Conservation (phyloP, 2,797 vertebrate species). For the Pelobates cultripes region DNA sequence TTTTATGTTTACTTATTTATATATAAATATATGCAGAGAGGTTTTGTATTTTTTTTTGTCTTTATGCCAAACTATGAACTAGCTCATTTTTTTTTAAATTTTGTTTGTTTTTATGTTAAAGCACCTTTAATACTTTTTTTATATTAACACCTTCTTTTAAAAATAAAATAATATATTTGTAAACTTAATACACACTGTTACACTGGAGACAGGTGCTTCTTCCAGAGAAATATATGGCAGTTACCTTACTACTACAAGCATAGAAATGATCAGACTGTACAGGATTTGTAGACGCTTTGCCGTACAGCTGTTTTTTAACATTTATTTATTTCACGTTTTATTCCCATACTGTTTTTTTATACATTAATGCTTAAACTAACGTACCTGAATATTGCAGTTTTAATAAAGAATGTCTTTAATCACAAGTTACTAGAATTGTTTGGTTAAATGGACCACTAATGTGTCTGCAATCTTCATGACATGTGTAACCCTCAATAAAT, state of each 20-base stretch:
- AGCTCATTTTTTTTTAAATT: slow-evolving; percentile 56
- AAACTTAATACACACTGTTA: slow-evolving; percentile 64
- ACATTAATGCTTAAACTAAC: slow-evolving; percentile 66
- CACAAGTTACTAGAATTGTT: slow-evolving; percentile 55
- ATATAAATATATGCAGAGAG: slow-evolving; percentile 2
- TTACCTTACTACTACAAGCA: slow-evolving; percentile 52
- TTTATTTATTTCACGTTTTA: slow-evolving; percentile 69
- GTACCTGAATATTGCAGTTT: slow-evolving; percentile 59
- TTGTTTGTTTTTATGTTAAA: slow-evolving; percentile 54
- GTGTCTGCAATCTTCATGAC: slow-evolving; percentile 64
- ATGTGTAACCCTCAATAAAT: slow-evolving; percentile 80
- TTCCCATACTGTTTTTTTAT: slow-evolving; percentile 63
- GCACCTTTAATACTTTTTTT: slow-evolving; percentile 68
- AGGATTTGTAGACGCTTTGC: slow-evolving; percentile 64
- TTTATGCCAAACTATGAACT: slow-evolving; percentile 62
- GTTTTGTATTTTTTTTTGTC: slow-evolving; percentile 47
- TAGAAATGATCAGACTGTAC: slow-evolving; percentile 58
- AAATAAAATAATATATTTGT: slow-evolving; percentile 77
- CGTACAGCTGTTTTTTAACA: slow-evolving; percentile 69
- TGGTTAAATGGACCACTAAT: slow-evolving; percentile 67
- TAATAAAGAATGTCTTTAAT: slow-evolving; percentile 41
- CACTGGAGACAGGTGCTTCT: slow-evolving; percentile 76
- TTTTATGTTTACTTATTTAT: slow-evolving; percentile 20
- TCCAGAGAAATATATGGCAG: slow-evolving; percentile 62
- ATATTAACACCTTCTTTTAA: slow-evolving; percentile 59